A percentile compares a stretch with the other conserved stretches of the same genome.
These are phyloP conservation scores for Phalacrocorax carbo DNA, from an alignment of 2,113 vertebrate species.

Conservation along the genomic window DNA sequence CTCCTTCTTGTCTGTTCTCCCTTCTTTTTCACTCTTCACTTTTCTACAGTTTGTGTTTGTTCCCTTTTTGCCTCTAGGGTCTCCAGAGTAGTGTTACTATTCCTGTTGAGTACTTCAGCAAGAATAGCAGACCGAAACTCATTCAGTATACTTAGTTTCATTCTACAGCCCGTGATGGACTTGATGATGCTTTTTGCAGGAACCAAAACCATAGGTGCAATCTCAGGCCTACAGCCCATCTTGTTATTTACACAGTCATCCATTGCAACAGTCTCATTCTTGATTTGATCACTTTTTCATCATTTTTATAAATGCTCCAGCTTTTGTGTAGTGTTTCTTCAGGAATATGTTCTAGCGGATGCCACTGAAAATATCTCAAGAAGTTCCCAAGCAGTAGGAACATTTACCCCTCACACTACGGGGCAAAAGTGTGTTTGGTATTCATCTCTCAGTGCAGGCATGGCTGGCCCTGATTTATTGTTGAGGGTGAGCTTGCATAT, in stretches of 20 bases:
- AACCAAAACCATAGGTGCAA: neutral
- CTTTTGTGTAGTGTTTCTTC: neutral
- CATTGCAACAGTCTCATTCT: neutral
- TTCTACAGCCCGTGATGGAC: neutral
- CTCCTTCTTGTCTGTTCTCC: neutral
- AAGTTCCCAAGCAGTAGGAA: neutral
- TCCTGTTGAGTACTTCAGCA: neutral
- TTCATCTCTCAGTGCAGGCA: neutral
- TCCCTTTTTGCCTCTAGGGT: neutral
- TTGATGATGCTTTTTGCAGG: neutral
- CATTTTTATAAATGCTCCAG: neutral
- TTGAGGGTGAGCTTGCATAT: neutral
- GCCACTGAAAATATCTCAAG: neutral
- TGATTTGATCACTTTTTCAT: neutral
- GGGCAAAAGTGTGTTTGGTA: neutral
- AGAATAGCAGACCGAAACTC: neutral
- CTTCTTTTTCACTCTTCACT: neutral
- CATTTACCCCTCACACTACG: neutral
- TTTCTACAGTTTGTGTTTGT: neutral
- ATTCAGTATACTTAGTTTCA: neutral
- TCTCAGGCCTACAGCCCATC: neutral
- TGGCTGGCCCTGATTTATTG: neutral
- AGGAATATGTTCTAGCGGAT: neutral
- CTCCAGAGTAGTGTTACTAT: neutral
- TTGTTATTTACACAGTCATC: neutral